Evolutionary conservation across 1,140 invertebrate genomes (phyloP), one percentile per base, ranked within the genome.

Genomic region (Cyclargus thomasi): DNA sequence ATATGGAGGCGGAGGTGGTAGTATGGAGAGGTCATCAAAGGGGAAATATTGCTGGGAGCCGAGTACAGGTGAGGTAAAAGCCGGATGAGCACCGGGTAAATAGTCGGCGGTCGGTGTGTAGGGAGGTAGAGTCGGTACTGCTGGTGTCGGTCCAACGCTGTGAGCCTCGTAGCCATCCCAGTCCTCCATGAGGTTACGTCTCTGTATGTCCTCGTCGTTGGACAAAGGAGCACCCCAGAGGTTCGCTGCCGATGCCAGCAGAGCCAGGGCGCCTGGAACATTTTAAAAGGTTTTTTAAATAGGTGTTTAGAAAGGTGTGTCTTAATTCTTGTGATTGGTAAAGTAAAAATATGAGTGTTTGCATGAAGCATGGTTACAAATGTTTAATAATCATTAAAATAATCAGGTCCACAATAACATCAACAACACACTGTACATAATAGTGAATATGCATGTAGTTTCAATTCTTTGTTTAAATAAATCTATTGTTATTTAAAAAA

Each of bases 1-100:
- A 68, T 92, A 92, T 36, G 92, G 92, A 11, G 92, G 92, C 1
- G 88, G 88, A 0, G 92, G 91, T 2, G 91, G 91, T 62, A 92
- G 70, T 68, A 83, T 81, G 63, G 82, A 91, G 69, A 82, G 87
- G 79, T 80, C 91, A 78, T 83, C 91, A 75, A 85, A 92, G 67
- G 82, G 91, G 72, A 81, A 91, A 74, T 83, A 88, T 72, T 89
- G 91, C 75, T 84, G 91, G 62, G 72, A 72, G 39, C 81, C 91
- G 64, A 84, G 79, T 2, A 83, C 80, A 36, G 83, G 91, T 67
- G 85, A 88, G 59, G 83, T 85, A 78, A 82, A 89, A 22, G 78
- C 70, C 1, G 82, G 75, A 53, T 81, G 74, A 6, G 77, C 73
- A 57, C 75, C 80, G 71, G 77, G 81, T 21, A 78, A 67, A 67